Evolutionary conservation across 2,797 vertebrate species (phyloP).

Genomic region (Pempheris klunzingeri): DNA sequence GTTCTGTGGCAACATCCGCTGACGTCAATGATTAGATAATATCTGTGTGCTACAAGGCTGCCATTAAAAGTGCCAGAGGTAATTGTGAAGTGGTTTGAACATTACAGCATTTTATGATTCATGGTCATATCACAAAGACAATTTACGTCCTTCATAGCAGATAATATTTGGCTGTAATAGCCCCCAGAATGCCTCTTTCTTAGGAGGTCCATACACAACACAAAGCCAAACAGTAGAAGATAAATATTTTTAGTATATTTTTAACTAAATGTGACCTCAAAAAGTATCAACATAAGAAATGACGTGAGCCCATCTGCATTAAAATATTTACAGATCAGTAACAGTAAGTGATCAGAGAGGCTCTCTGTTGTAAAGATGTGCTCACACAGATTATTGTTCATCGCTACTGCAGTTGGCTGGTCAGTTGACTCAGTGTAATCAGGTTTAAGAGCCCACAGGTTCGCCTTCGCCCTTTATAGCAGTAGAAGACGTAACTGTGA

Average conservation of each 20-base stretch:
- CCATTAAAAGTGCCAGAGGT: slow-evolving; percentile 3
- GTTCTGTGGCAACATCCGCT: not conserved
- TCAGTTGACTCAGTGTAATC: slow-evolving; percentile 25
- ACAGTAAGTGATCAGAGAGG: not conserved
- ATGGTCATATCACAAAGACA: not conserved
- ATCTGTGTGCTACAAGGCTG: not conserved
- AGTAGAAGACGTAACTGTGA: not conserved
- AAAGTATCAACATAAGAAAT: not conserved
- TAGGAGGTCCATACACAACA: not conserved
- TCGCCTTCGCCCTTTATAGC: slow-evolving; percentile 15
- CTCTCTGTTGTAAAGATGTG: slow-evolving; percentile 5
- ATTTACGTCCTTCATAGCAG: not conserved
- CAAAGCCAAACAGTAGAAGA: not conserved
- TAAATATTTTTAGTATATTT: not conserved
- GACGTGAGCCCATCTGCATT: not conserved
- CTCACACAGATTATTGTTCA: not conserved
- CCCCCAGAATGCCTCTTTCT: not conserved
- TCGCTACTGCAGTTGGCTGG: slow-evolving; percentile 8
- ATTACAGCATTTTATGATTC: not conserved
- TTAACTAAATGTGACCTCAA: not conserved
- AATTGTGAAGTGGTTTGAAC: not conserved
- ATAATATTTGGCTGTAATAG: too few species aligned
- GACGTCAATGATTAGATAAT: not conserved
- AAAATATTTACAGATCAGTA: not conserved
- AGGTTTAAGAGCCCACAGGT: slow-evolving; percentile 50